Evolutionary conservation across 2,888 invertebrate genomes (phyloP), one percentile per base, ranked within the genome.

Genomic region (Apotomis capreana): DNA sequence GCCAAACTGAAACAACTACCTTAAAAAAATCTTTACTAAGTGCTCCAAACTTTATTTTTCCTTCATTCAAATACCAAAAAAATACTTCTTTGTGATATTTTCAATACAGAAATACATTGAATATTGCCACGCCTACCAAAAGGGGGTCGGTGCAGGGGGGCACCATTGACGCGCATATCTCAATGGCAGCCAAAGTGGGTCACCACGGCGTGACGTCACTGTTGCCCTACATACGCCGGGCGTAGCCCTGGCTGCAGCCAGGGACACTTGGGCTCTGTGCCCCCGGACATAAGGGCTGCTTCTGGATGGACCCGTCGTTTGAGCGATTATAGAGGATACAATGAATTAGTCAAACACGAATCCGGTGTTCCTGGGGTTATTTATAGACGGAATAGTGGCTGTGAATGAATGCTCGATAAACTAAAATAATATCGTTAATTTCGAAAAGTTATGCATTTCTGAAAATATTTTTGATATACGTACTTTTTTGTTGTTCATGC

Each of bases 151-250:
- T 67, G 75, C 73, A 74, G 77, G 81, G 80, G 87, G 84, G 82
- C 84, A 91, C 92, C 92, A 92, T 93, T 93, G 92, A 93, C 92
- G 92, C 87, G 90, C 88, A 84, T 83, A 88, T 87, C 90, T 93
- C 92, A 92, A 93, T 93, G 92, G 92, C 92, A 85, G 75, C 79
- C 26, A 83, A 91, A 87, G 80, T 92, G 83, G 92, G 92, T 92
- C 92, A 90, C 81, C 88, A 84, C 81, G 78, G 76, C 74, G 84
- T 92, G 92, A 92, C 92, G 92, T 92, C 92, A 92, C 84, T 57
- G 79, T 62, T 90, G 91, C 83, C 92, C 92, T 92, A 92, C 91
- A 91, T 93, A 87, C 88, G 81, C 80, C 87, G 87, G 89, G 87
- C 89, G 89, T 86, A 85, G 84, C 87, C 88, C 88, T 84, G 84